Percentiles rank a stretch among this genome's conserved stretches.
These are phyloP conservation scores for Emydocephalus ijimae DNA, from an alignment of 2,113 vertebrate species.

Conservation along the genomic window DNA sequence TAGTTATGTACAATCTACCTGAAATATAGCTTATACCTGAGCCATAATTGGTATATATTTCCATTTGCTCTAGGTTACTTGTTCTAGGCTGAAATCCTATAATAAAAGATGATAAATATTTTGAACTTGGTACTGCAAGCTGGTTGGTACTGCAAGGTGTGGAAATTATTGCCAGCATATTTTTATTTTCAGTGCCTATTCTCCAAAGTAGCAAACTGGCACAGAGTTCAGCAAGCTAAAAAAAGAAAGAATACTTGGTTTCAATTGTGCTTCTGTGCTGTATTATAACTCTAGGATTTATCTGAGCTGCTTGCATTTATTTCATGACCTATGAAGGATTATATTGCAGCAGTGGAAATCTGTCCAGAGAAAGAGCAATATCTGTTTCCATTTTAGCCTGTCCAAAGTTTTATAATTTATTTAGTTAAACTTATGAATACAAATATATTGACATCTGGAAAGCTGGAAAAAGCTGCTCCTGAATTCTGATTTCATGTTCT, in stretches of 20 bases:
- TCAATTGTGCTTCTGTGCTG: not conserved
- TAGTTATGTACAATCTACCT: not conserved
- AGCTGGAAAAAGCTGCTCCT: not conserved
- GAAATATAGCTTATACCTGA: not conserved
- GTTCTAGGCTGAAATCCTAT: not conserved
- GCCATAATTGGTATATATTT: not conserved
- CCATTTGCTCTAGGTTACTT: not conserved
- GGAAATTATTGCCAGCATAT: not conserved
- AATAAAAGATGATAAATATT: not conserved
- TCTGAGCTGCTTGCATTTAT: not conserved
- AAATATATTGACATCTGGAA: not conserved
- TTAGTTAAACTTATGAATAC: not conserved
- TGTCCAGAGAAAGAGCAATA: not conserved
- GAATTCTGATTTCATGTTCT: not conserved
- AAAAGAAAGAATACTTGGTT: not conserved
- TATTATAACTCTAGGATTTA: not conserved
- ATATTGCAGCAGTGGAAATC: not conserved
- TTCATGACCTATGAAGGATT: not conserved
- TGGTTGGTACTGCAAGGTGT: not conserved
- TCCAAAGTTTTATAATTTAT: slow-evolving; percentile 9
- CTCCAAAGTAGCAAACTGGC: not conserved
- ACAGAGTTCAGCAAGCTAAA: not conserved
- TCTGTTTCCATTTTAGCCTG: not conserved
- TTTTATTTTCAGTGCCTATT: not conserved
- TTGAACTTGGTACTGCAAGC: not conserved